These are phyloP conservation scores for Morelia viridis DNA, from an alignment of 2,797 vertebrate species.

Conservation along the genomic window DNA sequence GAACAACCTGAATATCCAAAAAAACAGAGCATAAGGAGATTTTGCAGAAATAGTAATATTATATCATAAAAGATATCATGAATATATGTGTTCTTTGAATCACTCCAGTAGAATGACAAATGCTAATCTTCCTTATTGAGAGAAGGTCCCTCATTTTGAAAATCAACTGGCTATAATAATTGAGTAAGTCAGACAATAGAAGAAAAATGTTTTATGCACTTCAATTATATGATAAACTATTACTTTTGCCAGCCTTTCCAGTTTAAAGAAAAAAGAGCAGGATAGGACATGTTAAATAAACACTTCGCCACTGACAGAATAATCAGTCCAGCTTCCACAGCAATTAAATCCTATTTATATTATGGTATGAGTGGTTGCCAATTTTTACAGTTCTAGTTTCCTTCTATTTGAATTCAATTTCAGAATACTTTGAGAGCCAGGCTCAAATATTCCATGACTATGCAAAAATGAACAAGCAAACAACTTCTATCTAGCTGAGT, in stretches of 20 bases:
- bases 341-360: conserved; percentile 6
- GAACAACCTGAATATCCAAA: neutral
- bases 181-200: neutral
- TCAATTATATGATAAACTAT: neutral
- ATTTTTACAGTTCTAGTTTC: neutral
- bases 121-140: neutral
- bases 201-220: neutral
- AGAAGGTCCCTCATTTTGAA: neutral
- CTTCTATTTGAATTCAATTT: neutral
- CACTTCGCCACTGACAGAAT: conserved; percentile 1
- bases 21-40: neutral
- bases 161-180: neutral
- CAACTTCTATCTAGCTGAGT: neutral
- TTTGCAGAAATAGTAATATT: neutral
- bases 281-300: conserved; percentile 15
- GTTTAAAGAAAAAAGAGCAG: conserved; percentile 1
- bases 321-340: neutral
- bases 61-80: neutral
- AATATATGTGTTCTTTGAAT: neutral
- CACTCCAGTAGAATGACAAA: neutral
- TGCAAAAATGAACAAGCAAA: neutral
- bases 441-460: neutral
- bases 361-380: neutral
- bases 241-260: neutral
- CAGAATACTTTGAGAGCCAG: neutral